A percentile compares a stretch with the other conserved stretches of the same genome.
Evolutionary conservation across 2,113 vertebrate species (phyloP).

Genomic region (Microtus oregoni): DNA sequence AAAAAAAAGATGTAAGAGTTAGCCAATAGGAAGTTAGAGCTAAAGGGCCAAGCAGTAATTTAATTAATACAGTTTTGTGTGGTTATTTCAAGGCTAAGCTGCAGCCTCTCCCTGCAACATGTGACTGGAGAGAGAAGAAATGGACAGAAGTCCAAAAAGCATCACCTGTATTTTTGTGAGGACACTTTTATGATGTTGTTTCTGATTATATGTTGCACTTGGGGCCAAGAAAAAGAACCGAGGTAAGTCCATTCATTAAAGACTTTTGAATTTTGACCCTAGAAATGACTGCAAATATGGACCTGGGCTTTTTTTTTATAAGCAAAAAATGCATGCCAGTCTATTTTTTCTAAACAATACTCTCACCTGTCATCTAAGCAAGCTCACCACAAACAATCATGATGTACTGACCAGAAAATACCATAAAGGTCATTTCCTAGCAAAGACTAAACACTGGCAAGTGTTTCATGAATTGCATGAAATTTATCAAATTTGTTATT

Average conservation of each 20-base stretch:
- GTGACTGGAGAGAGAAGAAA: not conserved
- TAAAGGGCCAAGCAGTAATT: too few species aligned
- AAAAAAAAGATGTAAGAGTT: too few species aligned
- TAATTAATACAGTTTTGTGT: too few species aligned
- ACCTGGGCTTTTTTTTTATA: conserved; percentile 3
- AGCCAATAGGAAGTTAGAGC: too few species aligned
- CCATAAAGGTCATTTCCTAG: not conserved
- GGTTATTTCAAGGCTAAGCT: too few species aligned
- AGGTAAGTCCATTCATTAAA: conserved; percentile 4
- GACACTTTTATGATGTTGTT: not conserved
- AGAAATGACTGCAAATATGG: conserved; percentile 3
- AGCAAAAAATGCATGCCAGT: not conserved
- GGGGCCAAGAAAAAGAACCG: not conserved
- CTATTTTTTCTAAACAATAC: not conserved
- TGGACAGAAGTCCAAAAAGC: not conserved
- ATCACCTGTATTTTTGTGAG: not conserved
- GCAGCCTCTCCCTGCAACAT: not conserved
- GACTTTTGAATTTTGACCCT: not conserved
- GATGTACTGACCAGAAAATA: conserved; percentile 1
- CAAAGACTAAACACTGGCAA: not conserved
- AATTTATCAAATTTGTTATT: not conserved
- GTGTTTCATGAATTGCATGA: conserved; percentile 5
- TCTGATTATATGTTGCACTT: not conserved
- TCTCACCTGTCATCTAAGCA: conserved; percentile 48
- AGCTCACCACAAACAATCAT: conserved; percentile 6